These are phyloP conservation scores for Tadarida brasiliensis DNA, from an alignment of 2,797 vertebrate genomes.

Conservation along the genomic window DNA sequence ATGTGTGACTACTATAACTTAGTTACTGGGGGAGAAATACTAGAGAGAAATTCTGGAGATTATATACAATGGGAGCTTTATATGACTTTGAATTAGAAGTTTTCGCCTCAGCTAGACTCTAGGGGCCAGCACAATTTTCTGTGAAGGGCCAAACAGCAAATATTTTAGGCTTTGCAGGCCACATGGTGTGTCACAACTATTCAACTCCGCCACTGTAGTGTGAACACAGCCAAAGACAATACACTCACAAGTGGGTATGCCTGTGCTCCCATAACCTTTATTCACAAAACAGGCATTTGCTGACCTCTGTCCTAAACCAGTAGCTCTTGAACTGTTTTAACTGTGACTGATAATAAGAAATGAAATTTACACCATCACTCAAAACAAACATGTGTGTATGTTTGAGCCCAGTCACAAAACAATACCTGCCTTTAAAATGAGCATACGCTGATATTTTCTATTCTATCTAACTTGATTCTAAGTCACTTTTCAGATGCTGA, in stretches of 20 bases:
- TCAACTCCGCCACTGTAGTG: not conserved
- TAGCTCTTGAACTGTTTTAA: constrained; percentile 44
- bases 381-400: not conserved
- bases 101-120: not conserved
- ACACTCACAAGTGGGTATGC: not conserved
- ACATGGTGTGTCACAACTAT: not conserved
- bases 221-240: not conserved
- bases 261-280: not conserved
- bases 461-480: constrained; percentile 38
- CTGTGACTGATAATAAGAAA: constrained; percentile 30
- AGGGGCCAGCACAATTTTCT: not conserved
- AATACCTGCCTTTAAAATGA: constrained; percentile 4
- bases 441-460: not conserved
- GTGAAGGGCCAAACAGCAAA: not conserved
- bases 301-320: not conserved
- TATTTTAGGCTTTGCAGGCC: constrained; percentile 1
- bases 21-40: not conserved
- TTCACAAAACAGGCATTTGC: not conserved
- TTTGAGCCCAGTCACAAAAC: not conserved
- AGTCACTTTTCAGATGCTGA: constrained; percentile 32
- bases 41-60: constrained; percentile 50
- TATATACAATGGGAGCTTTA: constrained; percentile 48
- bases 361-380: not conserved
- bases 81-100: constrained; percentile 15
- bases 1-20: not conserved